These are phyloP conservation scores for Hypsibius dujardini DNA, from an alignment of 1,140 invertebrate species.

Conservation along the genomic window DNA sequence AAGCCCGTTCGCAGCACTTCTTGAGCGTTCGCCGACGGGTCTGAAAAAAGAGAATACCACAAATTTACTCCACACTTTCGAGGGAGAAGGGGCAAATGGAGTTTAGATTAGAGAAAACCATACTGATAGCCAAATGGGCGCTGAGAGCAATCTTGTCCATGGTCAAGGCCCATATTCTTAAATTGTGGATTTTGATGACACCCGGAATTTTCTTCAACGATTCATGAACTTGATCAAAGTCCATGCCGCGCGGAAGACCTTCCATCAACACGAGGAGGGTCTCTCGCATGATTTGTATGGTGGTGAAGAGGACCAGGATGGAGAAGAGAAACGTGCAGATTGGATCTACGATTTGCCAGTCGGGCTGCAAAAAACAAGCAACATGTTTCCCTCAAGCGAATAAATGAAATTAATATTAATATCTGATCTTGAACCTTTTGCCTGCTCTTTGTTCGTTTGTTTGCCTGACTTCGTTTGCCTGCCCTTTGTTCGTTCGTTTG, in stretches of 20 bases:
- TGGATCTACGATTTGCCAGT: slow-evolving; percentile 78
- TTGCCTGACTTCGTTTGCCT: no score
- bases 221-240: slow-evolving; percentile 62
- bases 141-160: slow-evolving; percentile 82
- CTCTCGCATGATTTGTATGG: slow-evolving; percentile 78
- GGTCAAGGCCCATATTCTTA: slow-evolving; percentile 88
- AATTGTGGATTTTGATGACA: slow-evolving; percentile 80
- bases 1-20: slow-evolving; percentile 65
- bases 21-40: slow-evolving; percentile 52
- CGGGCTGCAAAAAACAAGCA: slow-evolving; percentile 43
- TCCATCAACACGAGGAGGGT: slow-evolving; percentile 84
- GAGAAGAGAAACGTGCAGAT: slow-evolving; percentile 97
- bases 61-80: slow-evolving; percentile 22
- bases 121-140: slow-evolving; percentile 78
- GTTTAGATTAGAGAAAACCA: slow-evolving; percentile 28
- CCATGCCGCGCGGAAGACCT: slow-evolving; percentile 69
- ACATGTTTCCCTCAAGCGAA: not conserved
- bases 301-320: slow-evolving; percentile 80
- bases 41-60: slow-evolving; percentile 38
- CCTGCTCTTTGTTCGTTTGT: no score
- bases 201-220: slow-evolving; percentile 67
- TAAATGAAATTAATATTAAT: slow-evolving; percentile 14
- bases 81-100: not conserved
- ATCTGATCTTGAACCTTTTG: no score
- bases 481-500: no score